Conservation (phyloP, 2,113 vertebrate species). For the Ictidomys tridecemlineatus region DNA sequence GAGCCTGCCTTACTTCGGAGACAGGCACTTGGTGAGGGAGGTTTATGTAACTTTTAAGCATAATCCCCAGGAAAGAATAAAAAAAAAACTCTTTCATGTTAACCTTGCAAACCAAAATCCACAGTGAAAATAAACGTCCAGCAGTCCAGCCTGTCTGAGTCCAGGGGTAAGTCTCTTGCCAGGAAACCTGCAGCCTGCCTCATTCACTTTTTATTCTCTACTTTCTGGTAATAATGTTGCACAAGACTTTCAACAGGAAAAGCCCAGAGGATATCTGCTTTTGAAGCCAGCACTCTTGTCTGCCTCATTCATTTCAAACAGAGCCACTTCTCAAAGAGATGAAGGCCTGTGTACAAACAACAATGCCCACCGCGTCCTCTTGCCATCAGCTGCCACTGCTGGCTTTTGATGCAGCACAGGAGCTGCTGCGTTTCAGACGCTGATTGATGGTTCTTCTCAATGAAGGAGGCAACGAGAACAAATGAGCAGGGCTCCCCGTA, state of each 20-base stretch:
- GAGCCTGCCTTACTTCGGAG: not conserved
- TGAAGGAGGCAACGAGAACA: constrained; percentile 67
- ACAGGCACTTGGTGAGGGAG: not conserved
- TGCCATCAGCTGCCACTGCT: not conserved
- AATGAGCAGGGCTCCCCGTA: constrained; percentile 48
- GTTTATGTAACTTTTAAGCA: constrained; percentile 10
- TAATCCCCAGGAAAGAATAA: not conserved
- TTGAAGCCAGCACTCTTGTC: constrained; percentile 78
- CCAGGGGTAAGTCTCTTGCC: not conserved
- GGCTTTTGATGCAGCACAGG: constrained; percentile 74
- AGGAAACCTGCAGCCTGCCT: not conserved
- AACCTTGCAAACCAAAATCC: constrained; percentile 9
- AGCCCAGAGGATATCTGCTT: constrained; percentile 57
- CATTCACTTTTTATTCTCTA: constrained; percentile 4
- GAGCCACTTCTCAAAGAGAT: constrained; percentile 70
- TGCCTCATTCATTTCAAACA: constrained; percentile 82
- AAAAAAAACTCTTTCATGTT: not conserved
- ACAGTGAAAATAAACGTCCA: not conserved
- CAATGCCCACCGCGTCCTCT: constrained; percentile 54
- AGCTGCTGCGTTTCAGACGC: constrained; percentile 48
- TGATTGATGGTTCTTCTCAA: constrained; percentile 80
- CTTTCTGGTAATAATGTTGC: not conserved
- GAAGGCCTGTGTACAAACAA: constrained; percentile 61
- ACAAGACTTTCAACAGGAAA: constrained; percentile 72
- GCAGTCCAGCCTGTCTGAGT: not conserved